A percentile compares a stretch with the other conserved stretches of the same genome.
Conservation (phyloP, 2,888 invertebrate genomes). For the Acanthococcus lagerstroemiae region DNA sequence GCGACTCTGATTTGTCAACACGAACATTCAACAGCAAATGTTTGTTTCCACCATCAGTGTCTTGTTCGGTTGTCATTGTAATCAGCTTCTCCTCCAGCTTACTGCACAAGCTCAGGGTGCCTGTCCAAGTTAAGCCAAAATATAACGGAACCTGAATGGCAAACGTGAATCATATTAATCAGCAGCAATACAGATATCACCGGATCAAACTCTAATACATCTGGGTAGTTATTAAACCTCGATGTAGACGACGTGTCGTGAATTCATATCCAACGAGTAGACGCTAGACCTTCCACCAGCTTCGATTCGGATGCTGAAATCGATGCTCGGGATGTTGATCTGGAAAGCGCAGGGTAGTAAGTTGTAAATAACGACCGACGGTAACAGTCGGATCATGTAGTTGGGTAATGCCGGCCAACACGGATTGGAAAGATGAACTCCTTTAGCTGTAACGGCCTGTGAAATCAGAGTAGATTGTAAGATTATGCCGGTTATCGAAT, state of each 20-base stretch:
- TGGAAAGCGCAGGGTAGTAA: constrained; percentile 63
- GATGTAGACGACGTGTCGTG: constrained; percentile 46
- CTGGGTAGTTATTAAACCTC: constrained; percentile 41
- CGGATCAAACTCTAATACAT: background rate
- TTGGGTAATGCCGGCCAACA: constrained; percentile 50
- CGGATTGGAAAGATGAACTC: constrained; percentile 37
- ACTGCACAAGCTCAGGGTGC: constrained; percentile 55
- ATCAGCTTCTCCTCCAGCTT: constrained; percentile 47
- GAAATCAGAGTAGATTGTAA: background rate
- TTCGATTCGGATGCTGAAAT: constrained; percentile 52
- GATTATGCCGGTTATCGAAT: too few species aligned
- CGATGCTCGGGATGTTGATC: constrained; percentile 46
- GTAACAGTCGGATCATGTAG: constrained; percentile 58
- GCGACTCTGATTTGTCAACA: constrained; percentile 52
- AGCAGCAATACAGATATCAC: background rate
- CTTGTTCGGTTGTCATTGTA: constrained; percentile 55
- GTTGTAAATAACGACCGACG: constrained; percentile 65
- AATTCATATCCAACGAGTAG: constrained; percentile 55
- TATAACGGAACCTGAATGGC: constrained; percentile 52
- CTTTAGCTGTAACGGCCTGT: constrained; percentile 31
- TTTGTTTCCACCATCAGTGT: constrained; percentile 54
- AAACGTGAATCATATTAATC: constrained; percentile 30
- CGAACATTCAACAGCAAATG: constrained; percentile 58
- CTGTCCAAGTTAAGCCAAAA: constrained; percentile 58
- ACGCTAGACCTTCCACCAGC: constrained; percentile 61